Conservation (phyloP, 2,888 invertebrate genomes). For the Saturnia japonica region DNA sequence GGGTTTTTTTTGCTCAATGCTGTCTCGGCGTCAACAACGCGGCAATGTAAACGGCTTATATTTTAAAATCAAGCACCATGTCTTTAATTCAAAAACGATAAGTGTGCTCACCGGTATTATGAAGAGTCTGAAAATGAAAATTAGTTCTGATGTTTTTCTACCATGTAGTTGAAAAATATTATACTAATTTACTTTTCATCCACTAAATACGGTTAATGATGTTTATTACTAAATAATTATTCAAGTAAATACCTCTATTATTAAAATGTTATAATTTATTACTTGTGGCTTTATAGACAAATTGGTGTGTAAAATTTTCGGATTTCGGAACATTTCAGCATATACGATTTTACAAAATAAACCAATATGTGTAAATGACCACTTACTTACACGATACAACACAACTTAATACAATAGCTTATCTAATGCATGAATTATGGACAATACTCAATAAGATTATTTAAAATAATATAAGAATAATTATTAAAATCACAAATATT, state of each 20-base stretch:
- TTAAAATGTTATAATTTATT: not conserved
- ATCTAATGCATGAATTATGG: not conserved
- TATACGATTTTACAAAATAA: not conserved
- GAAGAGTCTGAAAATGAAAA: slow-evolving; percentile 51
- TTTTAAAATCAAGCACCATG: slow-evolving; percentile 67
- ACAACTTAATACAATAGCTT: not conserved
- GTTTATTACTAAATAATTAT: not conserved
- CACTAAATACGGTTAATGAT: not conserved
- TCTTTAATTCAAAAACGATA: slow-evolving; percentile 51
- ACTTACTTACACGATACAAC: too few relatives aligned
- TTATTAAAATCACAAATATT: too few relatives aligned
- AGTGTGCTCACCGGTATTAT: slow-evolving; percentile 50
- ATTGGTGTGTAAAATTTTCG: too few relatives aligned
- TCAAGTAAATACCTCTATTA: not conserved
- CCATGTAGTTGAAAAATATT: not conserved
- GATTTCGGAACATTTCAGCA: too few relatives aligned
- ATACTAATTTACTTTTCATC: not conserved
- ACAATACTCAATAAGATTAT: not conserved
- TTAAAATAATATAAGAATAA: too few relatives aligned
- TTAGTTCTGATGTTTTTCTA: slow-evolving; percentile 36
- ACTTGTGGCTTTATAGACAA: too few relatives aligned
- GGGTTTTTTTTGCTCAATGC: slow-evolving; percentile 41
- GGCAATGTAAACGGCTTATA: slow-evolving; percentile 65
- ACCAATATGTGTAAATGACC: not conserved
- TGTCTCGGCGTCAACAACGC: slow-evolving; percentile 49